Percentiles rank a stretch among this genome's conserved stretches.
Evolutionary conservation across 2,113 vertebrate genomes (phyloP).

Genomic region (Plectropomus leopardus): DNA sequence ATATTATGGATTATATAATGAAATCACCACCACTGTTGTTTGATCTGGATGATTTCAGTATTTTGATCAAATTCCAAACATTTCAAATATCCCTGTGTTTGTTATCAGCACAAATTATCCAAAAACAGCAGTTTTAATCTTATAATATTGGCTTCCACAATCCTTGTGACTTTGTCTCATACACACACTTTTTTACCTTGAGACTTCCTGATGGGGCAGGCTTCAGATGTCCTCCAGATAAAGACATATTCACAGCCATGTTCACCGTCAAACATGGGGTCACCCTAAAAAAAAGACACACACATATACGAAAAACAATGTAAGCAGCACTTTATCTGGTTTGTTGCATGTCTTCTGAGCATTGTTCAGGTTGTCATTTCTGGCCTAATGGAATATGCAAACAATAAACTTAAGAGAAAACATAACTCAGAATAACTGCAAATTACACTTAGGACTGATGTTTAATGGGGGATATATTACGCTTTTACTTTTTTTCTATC

Average conservation of each 20-base stretch:
- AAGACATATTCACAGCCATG: slow-evolving; percentile 94
- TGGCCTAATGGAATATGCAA: neutral
- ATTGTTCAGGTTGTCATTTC: too few relatives aligned
- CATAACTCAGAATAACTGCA: neutral
- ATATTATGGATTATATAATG: neutral
- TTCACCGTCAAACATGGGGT: slow-evolving; percentile 88
- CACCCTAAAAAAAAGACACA: slow-evolving; percentile 85
- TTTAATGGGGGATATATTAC: neutral
- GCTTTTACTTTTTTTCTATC: too few relatives aligned
- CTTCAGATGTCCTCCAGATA: slow-evolving; percentile 94
- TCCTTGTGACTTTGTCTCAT: neutral
- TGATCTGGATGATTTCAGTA: neutral
- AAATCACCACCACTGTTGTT: neutral
- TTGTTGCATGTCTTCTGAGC: neutral
- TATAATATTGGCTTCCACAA: neutral
- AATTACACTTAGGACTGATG: neutral
- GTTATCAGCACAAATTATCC: neutral
- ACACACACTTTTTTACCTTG: slow-evolving; percentile 83
- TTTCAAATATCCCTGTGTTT: neutral
- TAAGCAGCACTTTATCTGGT: neutral
- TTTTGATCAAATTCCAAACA: neutral
- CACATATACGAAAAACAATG: neutral
- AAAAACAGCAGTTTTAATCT: neutral
- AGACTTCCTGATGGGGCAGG: slow-evolving; percentile 89
- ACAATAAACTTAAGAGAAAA: neutral